Percentiles rank a stretch among this genome's conserved stretches.
These are phyloP conservation scores for Alethe diademata DNA, from an alignment of 2,113 vertebrate genomes.

Conservation along the genomic window DNA sequence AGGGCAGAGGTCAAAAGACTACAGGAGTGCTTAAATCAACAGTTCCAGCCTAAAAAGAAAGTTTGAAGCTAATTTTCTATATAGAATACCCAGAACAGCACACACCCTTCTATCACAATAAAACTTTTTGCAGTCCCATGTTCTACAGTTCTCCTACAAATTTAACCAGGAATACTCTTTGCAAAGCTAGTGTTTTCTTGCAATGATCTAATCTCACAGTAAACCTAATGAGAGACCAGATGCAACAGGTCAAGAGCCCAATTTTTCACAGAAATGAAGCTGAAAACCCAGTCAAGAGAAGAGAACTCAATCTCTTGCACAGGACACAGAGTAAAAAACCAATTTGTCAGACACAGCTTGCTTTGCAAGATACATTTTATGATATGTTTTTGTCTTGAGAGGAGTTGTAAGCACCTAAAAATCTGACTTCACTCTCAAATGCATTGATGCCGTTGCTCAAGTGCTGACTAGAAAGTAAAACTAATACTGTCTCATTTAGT, in stretches of 20 bases:
- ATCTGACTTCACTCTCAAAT: not conserved
- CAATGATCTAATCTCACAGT: not conserved
- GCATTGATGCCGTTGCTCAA: not conserved
- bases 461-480: not conserved
- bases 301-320: not conserved
- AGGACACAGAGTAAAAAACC: not conserved
- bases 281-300: not conserved
- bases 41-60: not conserved
- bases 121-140: not conserved
- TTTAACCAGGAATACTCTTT: not conserved
- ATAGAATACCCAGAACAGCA: not conserved
- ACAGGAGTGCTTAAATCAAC: not conserved
- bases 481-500: not conserved
- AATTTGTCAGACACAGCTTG: not conserved
- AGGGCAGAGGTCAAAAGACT: not conserved
- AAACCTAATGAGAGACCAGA: not conserved
- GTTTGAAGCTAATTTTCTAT: not conserved
- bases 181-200: not conserved
- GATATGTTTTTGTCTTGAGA: not conserved
- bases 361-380: not conserved
- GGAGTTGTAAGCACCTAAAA: not conserved
- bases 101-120: not conserved
- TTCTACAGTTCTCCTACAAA: not conserved
- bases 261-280: not conserved
- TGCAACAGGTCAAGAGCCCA: not conserved